Conservation (phyloP, 1,140 invertebrate genomes). For the Sycophila sp. region DNA sequence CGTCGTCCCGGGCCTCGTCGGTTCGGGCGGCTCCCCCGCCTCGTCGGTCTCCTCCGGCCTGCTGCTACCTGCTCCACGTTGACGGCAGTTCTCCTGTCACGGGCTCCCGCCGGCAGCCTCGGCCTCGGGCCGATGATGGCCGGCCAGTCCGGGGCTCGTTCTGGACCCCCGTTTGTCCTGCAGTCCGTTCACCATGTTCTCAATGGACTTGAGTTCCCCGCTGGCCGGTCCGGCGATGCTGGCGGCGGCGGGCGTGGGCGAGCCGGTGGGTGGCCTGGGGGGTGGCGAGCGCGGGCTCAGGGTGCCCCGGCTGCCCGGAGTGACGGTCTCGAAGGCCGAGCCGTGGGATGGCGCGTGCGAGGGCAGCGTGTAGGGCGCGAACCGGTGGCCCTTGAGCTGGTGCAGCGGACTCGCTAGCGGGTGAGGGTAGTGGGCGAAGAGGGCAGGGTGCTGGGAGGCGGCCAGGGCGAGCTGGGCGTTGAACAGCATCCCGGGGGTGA, state of each 20-base stretch:
- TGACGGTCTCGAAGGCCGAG: conserved; percentile 86
- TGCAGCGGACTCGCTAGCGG: conserved; percentile 65
- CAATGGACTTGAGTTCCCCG: conserved; percentile 91
- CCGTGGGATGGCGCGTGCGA: conserved; percentile 73
- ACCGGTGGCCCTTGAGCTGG: conserved; percentile 75
- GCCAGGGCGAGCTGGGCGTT: conserved; percentile 84
- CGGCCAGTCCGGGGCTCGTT: conserved; percentile 51
- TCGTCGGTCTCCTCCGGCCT: not conserved
- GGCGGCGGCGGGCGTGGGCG: conserved; percentile 69
- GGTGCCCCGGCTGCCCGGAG: conserved; percentile 71
- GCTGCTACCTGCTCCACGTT: not conserved
- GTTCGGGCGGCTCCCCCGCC: not conserved
- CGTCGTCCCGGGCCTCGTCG: not conserved
- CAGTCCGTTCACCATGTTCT: conserved; percentile 95
- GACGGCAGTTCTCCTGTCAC: conserved; percentile 60
- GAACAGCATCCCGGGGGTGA: conserved; percentile 81
- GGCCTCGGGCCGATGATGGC: conserved; percentile 53
- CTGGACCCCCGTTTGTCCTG: conserved; percentile 76
- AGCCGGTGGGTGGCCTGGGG: conserved; percentile 68
- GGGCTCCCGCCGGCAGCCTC: conserved; percentile 59
- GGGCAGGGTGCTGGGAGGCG: conserved; percentile 78
- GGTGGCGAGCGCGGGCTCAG: conserved; percentile 76
- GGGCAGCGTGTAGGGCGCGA: conserved; percentile 85
- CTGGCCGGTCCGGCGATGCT: conserved; percentile 59
- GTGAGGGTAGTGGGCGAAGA: conserved; percentile 76